Evolutionary conservation across 2,888 invertebrate species (phyloP), one percentile per base, ranked within the genome.

Genomic region (Amblyteles armatorius): DNA sequence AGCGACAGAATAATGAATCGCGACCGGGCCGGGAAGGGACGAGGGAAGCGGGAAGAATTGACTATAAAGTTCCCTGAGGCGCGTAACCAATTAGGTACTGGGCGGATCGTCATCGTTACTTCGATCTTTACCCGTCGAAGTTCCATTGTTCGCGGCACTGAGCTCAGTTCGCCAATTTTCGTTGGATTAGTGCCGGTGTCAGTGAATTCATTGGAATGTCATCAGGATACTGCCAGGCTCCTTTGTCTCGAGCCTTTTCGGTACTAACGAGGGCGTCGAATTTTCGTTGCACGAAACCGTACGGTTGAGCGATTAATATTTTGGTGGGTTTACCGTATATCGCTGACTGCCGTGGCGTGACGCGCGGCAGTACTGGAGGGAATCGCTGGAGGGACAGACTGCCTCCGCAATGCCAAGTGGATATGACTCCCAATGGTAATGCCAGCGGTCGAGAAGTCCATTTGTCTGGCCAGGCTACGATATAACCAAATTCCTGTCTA

Each of bases 391-490:
- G 67, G 40, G 77, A 67, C 67, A 16, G 19, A 40, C 13, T 40
- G 40, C 22, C 26, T 19, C 22, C 33, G 52, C 67, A 50, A 9
- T 6, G 52, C 67, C 50, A 22, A 40, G 77, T 36, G 52, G 26
- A 67, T 77, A 77, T 77, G 77, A 67, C 65, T 65, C 67, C 77
- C 77, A 77, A 36, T 77, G 65, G 67, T 67, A 52, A 67, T 67
- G 76, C 36, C 33, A 36, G 29, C n/a, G 19, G 29, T 50, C 33
- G 50, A 76, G 65, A 67, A 67, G 77, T 50, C 55, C 77, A 55
- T 55, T 77, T 26, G 67, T 22, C 67, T 22, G 50, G n/a, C 26
- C 26, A 52, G 40, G 16, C 67, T 67, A 29, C 77, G 52, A 76
- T 76, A 33, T 65, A 76, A 50, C 65, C 48, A 33, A 13, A 9